Evolutionary conservation across 2,113 vertebrate species (phyloP), one percentile per base, ranked within the genome.

Genomic region (Tonatia bakeri): DNA sequence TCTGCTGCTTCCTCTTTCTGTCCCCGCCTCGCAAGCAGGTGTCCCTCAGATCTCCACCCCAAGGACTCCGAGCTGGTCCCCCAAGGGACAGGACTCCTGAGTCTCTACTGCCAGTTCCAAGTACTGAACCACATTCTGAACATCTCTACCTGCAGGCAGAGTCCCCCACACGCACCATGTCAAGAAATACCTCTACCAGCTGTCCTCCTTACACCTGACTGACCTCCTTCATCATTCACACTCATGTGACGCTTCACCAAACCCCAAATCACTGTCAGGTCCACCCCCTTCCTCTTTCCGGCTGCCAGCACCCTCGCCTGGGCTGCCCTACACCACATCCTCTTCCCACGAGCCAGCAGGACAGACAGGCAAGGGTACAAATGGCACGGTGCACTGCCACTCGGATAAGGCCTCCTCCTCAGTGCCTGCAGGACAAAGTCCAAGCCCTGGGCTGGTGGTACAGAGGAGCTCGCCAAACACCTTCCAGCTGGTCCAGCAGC

Each of bases 381-480:
- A 20, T 0, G 9, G 64, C 65, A 19, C 0, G 6, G 31, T 5
- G 54, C 4, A 5, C 59, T 40, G 15, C 1, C 4, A 56, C 3
- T 7, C 36, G 3, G 17, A 45, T n/a, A n/a, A 50, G 15, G 59
- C 31, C 65, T 15, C 73, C 36, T 65, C n/a, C 47, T 59, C 0
- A 1, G 31, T 1, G 24, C 81, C 47, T 28, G 10, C 0, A 20
- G 72, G 38, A 69, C 5, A 10, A 69, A 38, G 33, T 3, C 59
- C 45, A n/a, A 50, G 10, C 50, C 17, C 1, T 0, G 17, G 13
- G 7, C 6, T 17, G 33, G 24, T 47, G 47, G 47, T 16, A 36
- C 13, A 54, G 10, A 72, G 6, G n/a, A 20, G 72, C 47, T 36
- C 5, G 7, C 10, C 26, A 6, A 47, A 40, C 3, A 4, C 2